Percentiles rank a stretch among this genome's conserved stretches.
Evolutionary conservation across 2,888 invertebrate genomes (phyloP).

Genomic region (Phalangium opilio): DNA sequence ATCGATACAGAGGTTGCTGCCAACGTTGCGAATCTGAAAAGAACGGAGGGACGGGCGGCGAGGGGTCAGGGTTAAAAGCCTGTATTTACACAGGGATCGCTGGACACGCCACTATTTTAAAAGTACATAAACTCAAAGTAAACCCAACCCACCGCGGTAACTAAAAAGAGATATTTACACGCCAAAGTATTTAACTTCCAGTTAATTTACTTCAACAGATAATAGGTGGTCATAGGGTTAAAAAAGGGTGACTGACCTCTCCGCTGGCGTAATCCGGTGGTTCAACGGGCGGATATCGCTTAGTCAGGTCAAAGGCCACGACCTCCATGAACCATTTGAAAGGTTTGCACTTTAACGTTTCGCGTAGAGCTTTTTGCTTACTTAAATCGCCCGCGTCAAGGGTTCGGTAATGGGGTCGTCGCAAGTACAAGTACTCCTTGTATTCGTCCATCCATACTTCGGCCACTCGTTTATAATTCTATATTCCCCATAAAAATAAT

Average conservation of each 20-base stretch:
- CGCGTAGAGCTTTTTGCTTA: constrained; percentile 56
- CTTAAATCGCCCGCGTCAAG: constrained; percentile 69
- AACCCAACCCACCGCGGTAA: too few species aligned
- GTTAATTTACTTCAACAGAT: too few species aligned
- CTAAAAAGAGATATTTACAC: too few species aligned
- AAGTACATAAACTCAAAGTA: too few species aligned
- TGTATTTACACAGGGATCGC: too few species aligned
- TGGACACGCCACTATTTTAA: too few species aligned
- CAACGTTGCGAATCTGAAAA: constrained; percentile 51
- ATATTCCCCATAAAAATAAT: too few species aligned
- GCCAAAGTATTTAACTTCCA: too few species aligned
- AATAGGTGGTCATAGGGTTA: too few species aligned
- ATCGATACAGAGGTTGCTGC: constrained; percentile 54
- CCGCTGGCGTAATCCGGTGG: constrained; percentile 69
- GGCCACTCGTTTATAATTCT: constrained; percentile 83
- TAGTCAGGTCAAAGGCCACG: constrained; percentile 73
- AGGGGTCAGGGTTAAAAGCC: constrained; percentile 11
- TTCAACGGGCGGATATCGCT: constrained; percentile 73
- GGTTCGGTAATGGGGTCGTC: constrained; percentile 55
- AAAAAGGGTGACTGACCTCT: constrained; percentile 38
- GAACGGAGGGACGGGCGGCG: too few species aligned
- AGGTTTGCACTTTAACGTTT: constrained; percentile 62
- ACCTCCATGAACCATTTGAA: constrained; percentile 91
- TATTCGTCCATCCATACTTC: constrained; percentile 99
- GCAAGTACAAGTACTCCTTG: constrained; percentile 62